Evolutionary conservation across 2,888 invertebrate genomes (phyloP).

Genomic region (Pterobdella sp.): DNA sequence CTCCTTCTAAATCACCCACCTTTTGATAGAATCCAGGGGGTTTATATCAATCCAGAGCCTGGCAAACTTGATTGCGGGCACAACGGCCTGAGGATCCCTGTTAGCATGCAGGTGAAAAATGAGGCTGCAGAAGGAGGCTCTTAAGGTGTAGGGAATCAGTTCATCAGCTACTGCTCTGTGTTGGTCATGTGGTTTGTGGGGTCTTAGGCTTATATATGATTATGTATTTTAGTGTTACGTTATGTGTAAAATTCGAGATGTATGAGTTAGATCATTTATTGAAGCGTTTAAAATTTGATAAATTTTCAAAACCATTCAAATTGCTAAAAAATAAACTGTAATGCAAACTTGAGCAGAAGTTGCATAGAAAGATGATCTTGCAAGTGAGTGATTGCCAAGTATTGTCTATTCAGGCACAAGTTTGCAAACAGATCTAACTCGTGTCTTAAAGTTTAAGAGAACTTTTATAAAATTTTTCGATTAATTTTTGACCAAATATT

Average conservation of each 20-base stretch:
- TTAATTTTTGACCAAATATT: not conserved
- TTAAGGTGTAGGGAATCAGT: slow-evolving; percentile 78
- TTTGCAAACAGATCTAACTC: slow-evolving; percentile 95
- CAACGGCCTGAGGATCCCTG: slow-evolving; percentile 92
- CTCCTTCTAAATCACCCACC: no score
- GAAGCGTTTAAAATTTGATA: not conserved
- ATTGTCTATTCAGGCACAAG: slow-evolving; percentile 72
- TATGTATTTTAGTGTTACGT: no score
- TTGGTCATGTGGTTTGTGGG: slow-evolving; percentile 50
- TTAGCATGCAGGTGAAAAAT: slow-evolving; percentile 98
- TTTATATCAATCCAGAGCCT: slow-evolving; percentile 65
- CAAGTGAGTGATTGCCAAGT: slow-evolving; percentile 50
- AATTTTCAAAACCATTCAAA: no score
- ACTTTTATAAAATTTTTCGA: no score
- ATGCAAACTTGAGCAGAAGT: slow-evolving; percentile 75
- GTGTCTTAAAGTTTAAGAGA: slow-evolving; percentile 60
- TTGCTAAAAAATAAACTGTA: no score
- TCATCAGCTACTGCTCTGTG: slow-evolving; percentile 89
- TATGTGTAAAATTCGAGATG: not conserved
- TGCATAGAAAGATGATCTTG: slow-evolving; percentile 79
- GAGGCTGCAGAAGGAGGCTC: slow-evolving; percentile 92
- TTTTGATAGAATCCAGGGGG: slow-evolving; percentile 5
- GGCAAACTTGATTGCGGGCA: slow-evolving; percentile 97
- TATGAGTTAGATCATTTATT: not conserved
- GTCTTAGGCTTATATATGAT: no score